Percentiles rank a stretch among this genome's conserved stretches.
phyloP scores from a whole-genome alignment of 1,140 invertebrate species.

The Pseudomyrmex concolor region DNA sequence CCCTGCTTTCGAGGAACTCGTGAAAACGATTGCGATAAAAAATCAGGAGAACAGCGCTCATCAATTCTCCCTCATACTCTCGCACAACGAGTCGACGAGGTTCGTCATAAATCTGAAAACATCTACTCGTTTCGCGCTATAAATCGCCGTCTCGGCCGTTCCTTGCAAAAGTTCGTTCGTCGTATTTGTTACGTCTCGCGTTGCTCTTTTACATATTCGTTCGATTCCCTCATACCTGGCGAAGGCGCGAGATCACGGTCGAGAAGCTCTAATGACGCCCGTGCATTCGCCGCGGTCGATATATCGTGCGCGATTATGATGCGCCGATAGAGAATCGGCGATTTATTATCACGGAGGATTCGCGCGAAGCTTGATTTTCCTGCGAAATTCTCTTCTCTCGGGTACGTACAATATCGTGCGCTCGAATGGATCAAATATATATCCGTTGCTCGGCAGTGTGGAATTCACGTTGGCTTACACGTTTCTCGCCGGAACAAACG shows the following conservation, averaged over 20 bases:
- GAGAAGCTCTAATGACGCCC: slow-evolving; percentile 66
- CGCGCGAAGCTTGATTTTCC: slow-evolving; percentile 39
- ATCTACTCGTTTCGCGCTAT: background rate
- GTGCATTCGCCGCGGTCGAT: slow-evolving; percentile 68
- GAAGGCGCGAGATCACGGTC: slow-evolving; percentile 31
- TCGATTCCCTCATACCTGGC: background rate
- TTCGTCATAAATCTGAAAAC: slow-evolving; percentile 12
- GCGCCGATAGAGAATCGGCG: slow-evolving; percentile 67
- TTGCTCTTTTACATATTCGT: background rate
- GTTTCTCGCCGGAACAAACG: slow-evolving; percentile 31
- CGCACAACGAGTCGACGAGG: slow-evolving; percentile 1
- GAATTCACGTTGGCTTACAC: slow-evolving; percentile 49
- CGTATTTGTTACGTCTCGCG: background rate
- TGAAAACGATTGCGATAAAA: slow-evolving; percentile 30
- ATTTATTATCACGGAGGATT: slow-evolving; percentile 71
- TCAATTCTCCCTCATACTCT: slow-evolving; percentile 49
- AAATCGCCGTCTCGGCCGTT: slow-evolving; percentile 23
- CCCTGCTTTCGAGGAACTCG: slow-evolving; percentile 25
- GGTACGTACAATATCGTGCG: background rate
- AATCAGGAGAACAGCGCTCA: slow-evolving; percentile 56
- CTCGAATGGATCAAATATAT: slow-evolving; percentile 41
- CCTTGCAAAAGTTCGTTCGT: slow-evolving; percentile 16
- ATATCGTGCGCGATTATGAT: slow-evolving; percentile 69
- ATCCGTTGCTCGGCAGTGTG: slow-evolving; percentile 50
- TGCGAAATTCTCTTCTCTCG: slow-evolving; percentile 4